Conservation (phyloP, 2,797 vertebrate genomes). For the Esox lucius region DNA sequence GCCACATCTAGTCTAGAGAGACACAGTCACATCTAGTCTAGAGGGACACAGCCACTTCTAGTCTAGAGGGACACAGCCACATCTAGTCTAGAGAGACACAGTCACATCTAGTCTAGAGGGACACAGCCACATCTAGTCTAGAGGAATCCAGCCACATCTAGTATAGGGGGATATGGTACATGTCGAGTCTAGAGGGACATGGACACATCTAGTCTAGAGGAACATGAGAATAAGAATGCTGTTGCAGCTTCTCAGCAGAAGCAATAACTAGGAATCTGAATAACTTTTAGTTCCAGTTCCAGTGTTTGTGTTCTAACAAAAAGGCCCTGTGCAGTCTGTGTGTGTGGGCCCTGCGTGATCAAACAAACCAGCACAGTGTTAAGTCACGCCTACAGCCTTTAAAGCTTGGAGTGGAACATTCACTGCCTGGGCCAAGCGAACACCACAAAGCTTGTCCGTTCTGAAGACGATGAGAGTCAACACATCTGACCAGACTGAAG, state of each 20-base stretch:
- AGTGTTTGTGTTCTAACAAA: neutral
- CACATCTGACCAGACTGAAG: neutral
- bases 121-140: too few species aligned
- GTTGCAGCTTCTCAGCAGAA: neutral
- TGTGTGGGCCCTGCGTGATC: slow-evolving; percentile 4
- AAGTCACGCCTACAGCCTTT: neutral
- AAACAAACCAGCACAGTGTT: neutral
- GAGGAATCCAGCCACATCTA: neutral
- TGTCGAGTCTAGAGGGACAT: neutral
- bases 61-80: too few species aligned
- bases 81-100: neutral
- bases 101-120: too few species aligned
- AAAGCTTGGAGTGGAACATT: neutral
- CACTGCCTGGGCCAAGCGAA: neutral
- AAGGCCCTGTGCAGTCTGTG: slow-evolving; percentile 1
- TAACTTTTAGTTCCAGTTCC: slow-evolving; percentile 6
- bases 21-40: too few species aligned
- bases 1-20: too few species aligned
- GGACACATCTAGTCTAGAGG: neutral
- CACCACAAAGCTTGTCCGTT: neutral
- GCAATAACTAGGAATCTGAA: slow-evolving; percentile 7
- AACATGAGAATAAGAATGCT: neutral
- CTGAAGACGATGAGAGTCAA: neutral
- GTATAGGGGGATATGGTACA: neutral
- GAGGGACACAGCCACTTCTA: too few species aligned